These are phyloP conservation scores for Adineta ricciae DNA, from an alignment of 2,888 invertebrate species.

Conservation along the genomic window DNA sequence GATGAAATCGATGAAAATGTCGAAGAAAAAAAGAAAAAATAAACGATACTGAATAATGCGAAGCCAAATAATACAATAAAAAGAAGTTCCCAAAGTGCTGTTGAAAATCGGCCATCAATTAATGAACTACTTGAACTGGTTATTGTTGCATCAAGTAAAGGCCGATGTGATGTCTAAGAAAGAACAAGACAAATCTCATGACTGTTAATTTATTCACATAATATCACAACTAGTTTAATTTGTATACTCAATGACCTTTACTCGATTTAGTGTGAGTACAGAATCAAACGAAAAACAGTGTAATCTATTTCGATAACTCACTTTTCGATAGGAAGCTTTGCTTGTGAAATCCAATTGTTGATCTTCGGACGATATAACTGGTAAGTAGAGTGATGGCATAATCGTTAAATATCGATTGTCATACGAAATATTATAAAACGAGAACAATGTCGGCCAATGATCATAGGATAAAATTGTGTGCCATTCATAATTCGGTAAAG, in stretches of 20 bases:
- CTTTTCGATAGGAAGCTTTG: not conserved
- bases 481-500: slow-evolving; percentile 38
- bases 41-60: not conserved
- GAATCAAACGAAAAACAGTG: no score
- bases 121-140: no score
- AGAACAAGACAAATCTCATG: no score
- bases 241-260: no score
- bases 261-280: no score
- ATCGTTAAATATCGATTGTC: slow-evolving; percentile 69
- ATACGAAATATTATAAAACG: slow-evolving; percentile 80
- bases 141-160: not conserved
- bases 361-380: slow-evolving; percentile 49
- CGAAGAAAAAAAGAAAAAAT: not conserved
- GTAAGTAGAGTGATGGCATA: slow-evolving; percentile 71
- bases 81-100: slow-evolving; percentile 27
- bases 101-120: not conserved
- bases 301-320: not conserved
- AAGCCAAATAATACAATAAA: slow-evolving; percentile 27
- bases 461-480: slow-evolving; percentile 50
- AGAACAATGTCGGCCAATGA: slow-evolving; percentile 82
- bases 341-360: not conserved
- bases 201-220: not conserved
- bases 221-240: no score
- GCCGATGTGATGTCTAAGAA: not conserved
- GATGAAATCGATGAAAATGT: no score